phyloP scores from a whole-genome alignment of 2,888 invertebrate genomes.

The Melipona bicolor region DNA sequence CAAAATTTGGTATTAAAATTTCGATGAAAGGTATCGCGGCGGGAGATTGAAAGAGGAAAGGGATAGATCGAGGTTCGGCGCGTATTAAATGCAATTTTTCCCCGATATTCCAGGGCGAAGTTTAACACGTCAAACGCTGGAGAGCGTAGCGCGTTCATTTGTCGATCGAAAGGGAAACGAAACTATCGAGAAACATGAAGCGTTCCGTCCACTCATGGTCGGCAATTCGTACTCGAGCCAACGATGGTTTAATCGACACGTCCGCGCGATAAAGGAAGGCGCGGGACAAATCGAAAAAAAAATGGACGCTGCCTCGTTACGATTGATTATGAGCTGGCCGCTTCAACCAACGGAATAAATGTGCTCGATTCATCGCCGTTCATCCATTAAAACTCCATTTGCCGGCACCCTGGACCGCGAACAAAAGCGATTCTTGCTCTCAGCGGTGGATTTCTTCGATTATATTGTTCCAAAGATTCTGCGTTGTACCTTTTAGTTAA shows the following conservation, averaged over 20 bases:
- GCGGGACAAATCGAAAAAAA: constrained; percentile 50
- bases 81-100: not conserved
- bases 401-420: constrained; percentile 39
- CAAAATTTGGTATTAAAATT: not conserved
- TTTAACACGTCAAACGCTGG: not conserved
- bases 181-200: not conserved
- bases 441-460: constrained; percentile 39
- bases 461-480: constrained; percentile 33
- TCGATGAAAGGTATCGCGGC: not conserved
- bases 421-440: constrained; percentile 52
- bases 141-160: not conserved
- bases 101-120: not conserved
- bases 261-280: constrained; percentile 1
- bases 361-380: constrained; percentile 47
- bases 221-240: not conserved
- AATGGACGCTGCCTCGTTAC: constrained; percentile 61
- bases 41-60: not conserved
- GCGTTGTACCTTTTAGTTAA: not conserved
- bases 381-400: constrained; percentile 68
- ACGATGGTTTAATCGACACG: constrained; percentile 17
- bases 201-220: constrained; percentile 14
- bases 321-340: constrained; percentile 62
- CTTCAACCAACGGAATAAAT: constrained; percentile 57
- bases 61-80: not conserved
- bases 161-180: constrained; percentile 10